Evolutionary conservation across 2,113 vertebrate genomes (phyloP).

Genomic region (Beaufortia kweichowensis): DNA sequence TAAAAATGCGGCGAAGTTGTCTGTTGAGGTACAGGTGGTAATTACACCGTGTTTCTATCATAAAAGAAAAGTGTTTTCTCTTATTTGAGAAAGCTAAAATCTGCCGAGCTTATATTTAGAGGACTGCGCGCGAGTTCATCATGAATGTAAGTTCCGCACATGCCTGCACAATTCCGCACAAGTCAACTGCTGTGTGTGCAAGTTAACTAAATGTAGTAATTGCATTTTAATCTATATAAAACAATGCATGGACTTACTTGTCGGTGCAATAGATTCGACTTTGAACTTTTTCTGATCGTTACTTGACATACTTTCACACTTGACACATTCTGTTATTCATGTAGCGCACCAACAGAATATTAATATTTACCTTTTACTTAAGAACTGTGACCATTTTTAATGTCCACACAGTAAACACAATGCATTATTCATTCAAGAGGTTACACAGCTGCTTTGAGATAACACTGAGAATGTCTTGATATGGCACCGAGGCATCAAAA

Average conservation of each 20-base stretch:
- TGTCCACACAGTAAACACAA: background rate
- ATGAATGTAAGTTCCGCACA: conserved; percentile 31
- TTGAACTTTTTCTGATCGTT: no score
- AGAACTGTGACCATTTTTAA: background rate
- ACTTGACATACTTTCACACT: no score
- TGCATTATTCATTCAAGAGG: background rate
- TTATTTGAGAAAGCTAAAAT: background rate
- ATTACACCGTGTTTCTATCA: background rate
- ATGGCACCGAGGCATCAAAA: background rate
- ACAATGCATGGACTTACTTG: background rate
- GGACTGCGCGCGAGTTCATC: background rate
- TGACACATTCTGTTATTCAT: background rate
- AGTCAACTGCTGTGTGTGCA: background rate
- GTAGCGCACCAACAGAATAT: no score
- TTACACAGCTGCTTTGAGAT: background rate
- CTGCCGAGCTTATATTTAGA: background rate
- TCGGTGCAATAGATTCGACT: background rate
- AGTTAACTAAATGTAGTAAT: background rate
- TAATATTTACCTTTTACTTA: no score
- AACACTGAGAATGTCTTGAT: conserved; percentile 3
- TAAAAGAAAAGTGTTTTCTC: background rate
- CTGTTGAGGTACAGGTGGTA: background rate
- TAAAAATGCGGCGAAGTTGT: background rate
- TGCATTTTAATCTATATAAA: background rate
- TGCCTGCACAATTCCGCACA: background rate